phyloP scores from a whole-genome alignment of 2,113 vertebrate genomes.

The Bufo bufo region DNA sequence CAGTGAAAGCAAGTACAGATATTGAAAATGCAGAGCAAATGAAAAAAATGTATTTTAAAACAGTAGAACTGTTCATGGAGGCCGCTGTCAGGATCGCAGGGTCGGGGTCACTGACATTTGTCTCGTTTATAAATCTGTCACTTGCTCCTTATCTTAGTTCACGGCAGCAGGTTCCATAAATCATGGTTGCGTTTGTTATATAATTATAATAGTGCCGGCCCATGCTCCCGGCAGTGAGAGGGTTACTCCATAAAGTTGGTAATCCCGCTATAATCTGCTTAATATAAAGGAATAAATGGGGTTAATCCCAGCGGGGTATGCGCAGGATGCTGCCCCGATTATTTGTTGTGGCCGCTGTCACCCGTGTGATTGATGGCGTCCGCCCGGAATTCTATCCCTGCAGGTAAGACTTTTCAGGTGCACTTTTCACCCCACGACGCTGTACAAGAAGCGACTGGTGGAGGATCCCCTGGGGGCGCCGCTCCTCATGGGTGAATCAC shows the following conservation, averaged over 20 bases:
- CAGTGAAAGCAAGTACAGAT: too few relatives aligned
- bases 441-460: constrained; percentile 47
- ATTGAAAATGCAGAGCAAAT: too few relatives aligned
- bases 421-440: constrained; percentile 44
- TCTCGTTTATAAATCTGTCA: too few relatives aligned
- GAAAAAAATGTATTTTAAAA: too few relatives aligned
- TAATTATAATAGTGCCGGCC: background rate
- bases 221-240: background rate
- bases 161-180: too few relatives aligned
- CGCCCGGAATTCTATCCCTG: constrained; percentile 11
- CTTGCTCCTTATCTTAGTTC: too few relatives aligned
- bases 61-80: too few relatives aligned
- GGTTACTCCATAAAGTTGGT: background rate
- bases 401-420: constrained; percentile 14
- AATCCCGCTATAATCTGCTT: constrained; percentile 45
- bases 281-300: constrained; percentile 34
- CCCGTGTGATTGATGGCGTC: constrained; percentile 24
- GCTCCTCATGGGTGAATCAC: background rate
- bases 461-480: constrained; percentile 3
- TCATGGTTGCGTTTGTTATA: too few relatives aligned
- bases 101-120: too few relatives aligned
- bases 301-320: background rate
- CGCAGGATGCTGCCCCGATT: background rate
- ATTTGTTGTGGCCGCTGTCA: background rate
- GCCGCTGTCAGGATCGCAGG: too few relatives aligned